Evolutionary conservation across 1,140 invertebrate species (phyloP).

Genomic region (Telenomus remus): DNA sequence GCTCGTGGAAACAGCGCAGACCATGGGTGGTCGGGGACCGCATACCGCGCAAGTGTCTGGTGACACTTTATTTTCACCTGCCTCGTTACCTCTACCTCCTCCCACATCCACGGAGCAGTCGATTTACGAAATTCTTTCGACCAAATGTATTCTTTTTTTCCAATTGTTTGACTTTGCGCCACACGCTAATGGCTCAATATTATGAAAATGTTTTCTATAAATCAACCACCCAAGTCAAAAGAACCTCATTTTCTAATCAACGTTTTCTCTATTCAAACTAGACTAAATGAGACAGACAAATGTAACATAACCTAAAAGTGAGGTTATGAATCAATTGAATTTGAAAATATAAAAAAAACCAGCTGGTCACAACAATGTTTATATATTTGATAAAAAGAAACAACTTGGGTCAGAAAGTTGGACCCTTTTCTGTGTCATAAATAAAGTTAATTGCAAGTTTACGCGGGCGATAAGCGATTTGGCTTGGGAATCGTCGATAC

Average conservation of each 20-base stretch:
- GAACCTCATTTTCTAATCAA: too few relatives aligned
- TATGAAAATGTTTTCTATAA: constrained; percentile 27
- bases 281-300: too few relatives aligned
- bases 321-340: too few relatives aligned
- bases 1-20: constrained; percentile 35
- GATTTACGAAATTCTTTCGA: constrained; percentile 32
- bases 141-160: constrained; percentile 12
- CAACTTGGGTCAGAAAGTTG: too few relatives aligned
- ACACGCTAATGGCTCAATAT: constrained; percentile 24
- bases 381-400: too few relatives aligned
- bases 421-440: constrained; percentile 3
- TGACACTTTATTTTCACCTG: constrained; percentile 60
- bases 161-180: constrained; percentile 21
- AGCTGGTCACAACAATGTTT: too few relatives aligned
- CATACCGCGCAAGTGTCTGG: constrained; percentile 56
- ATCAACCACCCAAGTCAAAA: constrained; percentile 1
- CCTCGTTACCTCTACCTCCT: constrained; percentile 33
- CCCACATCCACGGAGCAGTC: constrained; percentile 36
- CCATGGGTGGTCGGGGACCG: constrained; percentile 55
- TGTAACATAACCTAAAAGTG: too few relatives aligned
- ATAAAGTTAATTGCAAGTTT: constrained; percentile 43
- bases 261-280: too few relatives aligned
- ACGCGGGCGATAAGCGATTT: constrained; percentile 31
- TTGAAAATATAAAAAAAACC: too few relatives aligned
- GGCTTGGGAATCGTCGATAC: constrained; percentile 15